These are phyloP conservation scores for Yponomeuta plumbellus DNA, from an alignment of 2,888 invertebrate genomes.

Conservation along the genomic window DNA sequence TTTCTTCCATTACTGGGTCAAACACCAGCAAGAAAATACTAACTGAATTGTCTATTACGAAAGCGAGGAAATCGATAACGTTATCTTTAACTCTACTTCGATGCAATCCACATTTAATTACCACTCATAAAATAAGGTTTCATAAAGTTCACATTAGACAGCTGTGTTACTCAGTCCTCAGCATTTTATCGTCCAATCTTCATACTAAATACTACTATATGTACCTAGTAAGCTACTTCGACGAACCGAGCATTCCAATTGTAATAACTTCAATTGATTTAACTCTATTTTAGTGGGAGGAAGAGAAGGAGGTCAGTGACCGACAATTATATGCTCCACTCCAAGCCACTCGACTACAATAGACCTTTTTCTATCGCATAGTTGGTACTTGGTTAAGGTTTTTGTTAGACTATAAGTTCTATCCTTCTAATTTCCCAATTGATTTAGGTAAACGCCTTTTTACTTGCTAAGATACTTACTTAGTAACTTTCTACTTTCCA, in stretches of 20 bases:
- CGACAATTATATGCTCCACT: conserved; percentile 71
- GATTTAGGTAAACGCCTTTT: conserved; percentile 46
- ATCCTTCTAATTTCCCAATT: conserved; percentile 18
- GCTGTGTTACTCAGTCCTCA: background rate
- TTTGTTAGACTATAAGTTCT: background rate
- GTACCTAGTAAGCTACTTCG: conserved; percentile 52
- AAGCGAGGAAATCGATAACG: background rate
- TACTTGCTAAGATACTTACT: conserved; percentile 52
- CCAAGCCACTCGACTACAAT: conserved; percentile 53
- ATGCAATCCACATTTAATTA: background rate
- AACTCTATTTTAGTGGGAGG: conserved; percentile 73
- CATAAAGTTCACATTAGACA: background rate
- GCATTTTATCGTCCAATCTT: conserved; percentile 6
- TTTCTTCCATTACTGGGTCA: conserved; percentile 15
- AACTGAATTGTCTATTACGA: background rate
- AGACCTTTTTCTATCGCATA: conserved; percentile 9
- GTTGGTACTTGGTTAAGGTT: too few species aligned
- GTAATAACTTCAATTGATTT: conserved; percentile 76
- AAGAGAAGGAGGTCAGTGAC: conserved; percentile 70
- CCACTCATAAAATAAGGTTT: background rate
- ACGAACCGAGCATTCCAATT: conserved; percentile 64
- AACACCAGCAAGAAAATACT: conserved; percentile 15
- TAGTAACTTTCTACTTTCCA: conserved; percentile 71
- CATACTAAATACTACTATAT: conserved; percentile 24
- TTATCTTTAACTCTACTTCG: background rate